A percentile compares a stretch with the other conserved stretches of the same genome.
Conservation (phyloP, 1,140 invertebrate genomes). For the Carposina sasakii region DNA sequence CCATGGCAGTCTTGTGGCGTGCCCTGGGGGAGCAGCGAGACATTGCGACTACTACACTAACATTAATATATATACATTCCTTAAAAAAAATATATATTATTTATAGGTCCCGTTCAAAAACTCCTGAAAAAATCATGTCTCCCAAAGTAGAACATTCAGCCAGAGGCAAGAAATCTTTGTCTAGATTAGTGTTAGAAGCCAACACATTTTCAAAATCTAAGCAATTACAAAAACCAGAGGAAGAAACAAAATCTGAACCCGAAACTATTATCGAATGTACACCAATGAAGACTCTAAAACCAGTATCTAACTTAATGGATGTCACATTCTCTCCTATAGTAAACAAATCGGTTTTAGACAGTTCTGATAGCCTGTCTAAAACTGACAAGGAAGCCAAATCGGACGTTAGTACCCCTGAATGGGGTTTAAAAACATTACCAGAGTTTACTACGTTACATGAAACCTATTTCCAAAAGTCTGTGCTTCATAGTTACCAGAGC, state of each 20-base stretch:
- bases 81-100: not conserved
- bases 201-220: constrained; percentile 57
- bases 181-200: constrained; percentile 56
- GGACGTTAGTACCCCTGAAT: constrained; percentile 1
- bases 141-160: constrained; percentile 38
- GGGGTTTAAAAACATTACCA: constrained; percentile 24
- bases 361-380: constrained; percentile 45
- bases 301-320: constrained; percentile 42
- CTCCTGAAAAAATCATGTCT: constrained; percentile 58
- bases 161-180: constrained; percentile 50
- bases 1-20: not conserved
- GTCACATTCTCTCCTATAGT: constrained; percentile 56
- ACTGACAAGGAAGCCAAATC: constrained; percentile 31
- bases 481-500: constrained; percentile 39
- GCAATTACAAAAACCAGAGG: constrained; percentile 24
- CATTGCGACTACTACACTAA: not conserved
- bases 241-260: constrained; percentile 12
- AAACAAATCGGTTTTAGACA: constrained; percentile 56
- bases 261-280: constrained; percentile 47
- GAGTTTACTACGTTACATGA: constrained; percentile 29
- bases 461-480: constrained; percentile 32
- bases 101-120: constrained; percentile 51
- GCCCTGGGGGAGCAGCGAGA: no score
- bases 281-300: constrained; percentile 48
- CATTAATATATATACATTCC: not conserved